Conservation (phyloP, 2,113 vertebrate species). For the Coptodon bakossiorum region DNA sequence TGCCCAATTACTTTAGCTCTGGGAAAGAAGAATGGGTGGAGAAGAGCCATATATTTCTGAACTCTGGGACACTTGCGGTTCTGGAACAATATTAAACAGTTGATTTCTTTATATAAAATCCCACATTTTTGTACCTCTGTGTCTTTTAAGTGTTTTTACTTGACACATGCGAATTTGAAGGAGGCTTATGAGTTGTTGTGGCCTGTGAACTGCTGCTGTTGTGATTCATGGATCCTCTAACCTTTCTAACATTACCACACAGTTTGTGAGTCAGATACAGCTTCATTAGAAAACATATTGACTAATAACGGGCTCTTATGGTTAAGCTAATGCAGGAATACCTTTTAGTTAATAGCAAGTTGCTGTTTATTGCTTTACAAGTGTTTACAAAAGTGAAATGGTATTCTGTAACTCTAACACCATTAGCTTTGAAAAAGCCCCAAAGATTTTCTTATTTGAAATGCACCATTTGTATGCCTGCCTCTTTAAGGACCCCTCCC, state of each 20-base stretch:
- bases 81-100: background rate
- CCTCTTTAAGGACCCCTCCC: background rate
- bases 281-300: background rate
- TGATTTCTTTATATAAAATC: background rate
- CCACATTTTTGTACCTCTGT: background rate
- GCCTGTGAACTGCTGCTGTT: background rate
- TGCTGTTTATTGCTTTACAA: background rate
- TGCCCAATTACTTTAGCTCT: background rate
- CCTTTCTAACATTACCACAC: background rate
- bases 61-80: background rate
- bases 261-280: background rate
- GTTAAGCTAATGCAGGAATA: background rate
- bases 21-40: background rate
- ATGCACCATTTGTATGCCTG: background rate
- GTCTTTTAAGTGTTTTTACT: background rate
- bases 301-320: background rate
- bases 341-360: background rate
- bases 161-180: background rate
- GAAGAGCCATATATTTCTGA: background rate
- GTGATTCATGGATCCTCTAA: background rate
- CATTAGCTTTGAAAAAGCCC: background rate
- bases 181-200: background rate
- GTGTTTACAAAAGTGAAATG: background rate
- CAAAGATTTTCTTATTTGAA: background rate
- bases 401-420: background rate